Evolutionary conservation across 2,888 invertebrate genomes (phyloP).

Genomic region (Eilema griseolum): DNA sequence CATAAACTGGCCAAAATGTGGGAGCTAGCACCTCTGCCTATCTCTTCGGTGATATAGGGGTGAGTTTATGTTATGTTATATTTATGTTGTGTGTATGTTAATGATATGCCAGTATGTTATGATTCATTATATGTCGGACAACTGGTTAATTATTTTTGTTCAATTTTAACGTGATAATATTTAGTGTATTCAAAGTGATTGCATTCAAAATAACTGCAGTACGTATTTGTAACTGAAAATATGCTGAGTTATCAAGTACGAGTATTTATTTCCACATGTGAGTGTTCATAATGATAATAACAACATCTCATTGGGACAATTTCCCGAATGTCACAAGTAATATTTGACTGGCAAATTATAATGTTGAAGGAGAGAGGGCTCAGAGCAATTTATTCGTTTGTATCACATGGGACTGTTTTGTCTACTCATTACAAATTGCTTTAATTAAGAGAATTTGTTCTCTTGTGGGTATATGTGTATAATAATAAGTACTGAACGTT

Average conservation of each 20-base stretch:
- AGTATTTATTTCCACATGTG: slow-evolving; percentile 3
- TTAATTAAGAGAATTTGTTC: slow-evolving; percentile 19
- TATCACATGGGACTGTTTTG: slow-evolving; percentile 31
- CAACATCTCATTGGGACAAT: slow-evolving; percentile 15
- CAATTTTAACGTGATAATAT: slow-evolving; percentile 17
- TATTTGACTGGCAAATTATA: slow-evolving; percentile 23
- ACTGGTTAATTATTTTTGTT: slow-evolving; percentile 44
- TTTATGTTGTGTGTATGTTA: no score
- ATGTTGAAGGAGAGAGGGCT: slow-evolving; percentile 25
- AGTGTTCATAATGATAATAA: slow-evolving; percentile 13
- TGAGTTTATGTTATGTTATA: no score
- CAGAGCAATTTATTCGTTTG: slow-evolving; percentile 31
- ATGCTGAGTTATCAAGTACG: slow-evolving; percentile 4
- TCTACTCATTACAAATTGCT: slow-evolving; percentile 18
- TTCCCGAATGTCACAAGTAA: slow-evolving; percentile 10
- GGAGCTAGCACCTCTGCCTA: no score
- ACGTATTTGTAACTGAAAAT: background rate
- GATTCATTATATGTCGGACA: slow-evolving; percentile 44
- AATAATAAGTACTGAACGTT: background rate
- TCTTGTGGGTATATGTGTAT: background rate
- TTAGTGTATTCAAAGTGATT: background rate
- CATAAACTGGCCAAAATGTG: no score
- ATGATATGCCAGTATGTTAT: slow-evolving; percentile 12
- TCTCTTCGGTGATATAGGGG: no score
- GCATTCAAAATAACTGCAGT: background rate